These are phyloP conservation scores for Bombylius discolor DNA, from an alignment of 2,888 invertebrate genomes.

Conservation along the genomic window DNA sequence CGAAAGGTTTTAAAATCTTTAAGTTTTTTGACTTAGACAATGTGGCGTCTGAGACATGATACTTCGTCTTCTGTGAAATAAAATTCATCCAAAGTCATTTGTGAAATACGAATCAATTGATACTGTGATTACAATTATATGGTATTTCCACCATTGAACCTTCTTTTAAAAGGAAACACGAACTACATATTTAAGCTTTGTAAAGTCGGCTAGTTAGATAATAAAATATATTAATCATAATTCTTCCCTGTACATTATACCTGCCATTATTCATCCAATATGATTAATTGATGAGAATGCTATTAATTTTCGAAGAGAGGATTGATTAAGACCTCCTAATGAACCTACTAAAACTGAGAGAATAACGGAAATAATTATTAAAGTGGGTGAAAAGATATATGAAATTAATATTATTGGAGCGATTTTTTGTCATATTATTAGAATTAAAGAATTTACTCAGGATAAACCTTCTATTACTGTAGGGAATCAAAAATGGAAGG, in stretches of 20 bases:
- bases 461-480: conserved; percentile 45
- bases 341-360: conserved; percentile 39
- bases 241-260: conserved; percentile 38
- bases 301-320: conserved; percentile 44
- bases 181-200: too few species aligned
- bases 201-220: conserved; percentile 15
- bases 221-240: conserved; percentile 39
- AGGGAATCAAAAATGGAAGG: conserved; percentile 48
- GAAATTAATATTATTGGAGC: conserved; percentile 44
- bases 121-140: too few species aligned
- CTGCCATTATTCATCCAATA: conserved; percentile 43
- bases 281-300: conserved; percentile 52
- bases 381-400: conserved; percentile 37
- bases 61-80: too few species aligned
- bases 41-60: too few species aligned
- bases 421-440: conserved; percentile 54
- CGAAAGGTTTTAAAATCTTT: too few species aligned
- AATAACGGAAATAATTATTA: conserved; percentile 38
- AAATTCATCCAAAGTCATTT: too few species aligned
- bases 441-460: conserved; percentile 43
- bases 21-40: too few species aligned
- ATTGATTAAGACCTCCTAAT: conserved; percentile 42
- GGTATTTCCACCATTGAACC: too few species aligned
- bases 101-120: too few species aligned
- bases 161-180: too few species aligned